Conservation (phyloP, 2,888 invertebrate species). For the Amphipyra tragopoginis region DNA sequence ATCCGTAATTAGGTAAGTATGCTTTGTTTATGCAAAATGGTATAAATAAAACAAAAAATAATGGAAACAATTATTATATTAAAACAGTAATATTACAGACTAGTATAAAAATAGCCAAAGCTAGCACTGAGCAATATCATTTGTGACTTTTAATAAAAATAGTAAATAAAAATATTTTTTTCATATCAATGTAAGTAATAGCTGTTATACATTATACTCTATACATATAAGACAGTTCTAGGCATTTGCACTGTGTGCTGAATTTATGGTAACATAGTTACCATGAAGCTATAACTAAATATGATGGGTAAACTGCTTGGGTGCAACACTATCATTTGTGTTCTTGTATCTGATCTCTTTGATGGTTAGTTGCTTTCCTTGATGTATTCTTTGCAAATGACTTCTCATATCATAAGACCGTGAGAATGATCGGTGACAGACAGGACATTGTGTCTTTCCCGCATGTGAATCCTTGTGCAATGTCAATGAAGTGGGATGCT, state of each 20-base stretch:
- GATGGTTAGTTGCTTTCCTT: constrained; percentile 87
- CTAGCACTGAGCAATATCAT: constrained; percentile 84
- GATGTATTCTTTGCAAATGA: constrained; percentile 90
- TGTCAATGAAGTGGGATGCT: constrained; percentile 91
- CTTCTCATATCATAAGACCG: constrained; percentile 91
- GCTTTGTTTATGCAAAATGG: neutral
- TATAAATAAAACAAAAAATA: constrained; percentile 60
- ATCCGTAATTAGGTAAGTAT: neutral
- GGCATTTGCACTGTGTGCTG: constrained; percentile 73
- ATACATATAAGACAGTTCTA: constrained; percentile 52
- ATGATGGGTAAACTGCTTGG: constrained; percentile 83
- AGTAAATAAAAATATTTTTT: constrained; percentile 58
- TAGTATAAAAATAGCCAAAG: constrained; percentile 89
- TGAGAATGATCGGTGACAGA: constrained; percentile 91
- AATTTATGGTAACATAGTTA: constrained; percentile 62
- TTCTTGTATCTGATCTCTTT: constrained; percentile 87
- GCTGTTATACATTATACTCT: constrained; percentile 43
- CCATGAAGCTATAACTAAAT: constrained; percentile 71
- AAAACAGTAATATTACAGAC: constrained; percentile 83
- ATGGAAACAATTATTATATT: constrained; percentile 81
- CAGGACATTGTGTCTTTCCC: constrained; percentile 91
- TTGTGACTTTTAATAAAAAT: constrained; percentile 79
- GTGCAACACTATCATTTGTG: constrained; percentile 77
- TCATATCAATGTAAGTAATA: constrained; percentile 50
- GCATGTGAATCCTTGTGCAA: constrained; percentile 91